phyloP scores from a whole-genome alignment of 1,140 invertebrate species.

The Microplitis demolitor region DNA sequence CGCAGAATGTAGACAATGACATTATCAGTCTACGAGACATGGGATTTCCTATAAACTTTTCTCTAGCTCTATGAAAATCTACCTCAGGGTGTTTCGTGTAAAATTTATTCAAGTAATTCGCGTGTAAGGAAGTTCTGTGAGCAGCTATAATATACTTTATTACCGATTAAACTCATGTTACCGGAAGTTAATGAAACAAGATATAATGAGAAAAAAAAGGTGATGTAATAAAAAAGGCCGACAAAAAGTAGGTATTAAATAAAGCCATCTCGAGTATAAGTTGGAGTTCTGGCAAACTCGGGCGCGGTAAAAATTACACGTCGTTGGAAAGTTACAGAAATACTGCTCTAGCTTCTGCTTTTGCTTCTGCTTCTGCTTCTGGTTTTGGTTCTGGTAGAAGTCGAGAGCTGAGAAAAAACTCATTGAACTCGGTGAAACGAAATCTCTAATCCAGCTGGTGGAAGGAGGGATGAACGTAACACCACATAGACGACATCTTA shows the following conservation, averaged over 20 bases:
- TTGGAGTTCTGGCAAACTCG: too few species aligned
- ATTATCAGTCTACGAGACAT: not conserved
- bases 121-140: conserved; percentile 5
- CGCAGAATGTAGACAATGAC: conserved; percentile 17
- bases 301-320: not conserved
- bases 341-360: not conserved
- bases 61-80: not conserved
- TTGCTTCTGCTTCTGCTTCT: not conserved
- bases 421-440: conserved; percentile 20
- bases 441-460: conserved; percentile 14
- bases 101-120: conserved; percentile 19
- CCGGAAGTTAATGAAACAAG: not conserved
- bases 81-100: conserved; percentile 14
- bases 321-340: conserved; percentile 7
- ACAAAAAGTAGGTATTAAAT: not conserved
- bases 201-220: not conserved
- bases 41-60: conserved; percentile 1
- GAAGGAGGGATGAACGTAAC: conserved; percentile 8
- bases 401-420: conserved; percentile 6
- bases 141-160: conserved; percentile 8
- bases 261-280: not conserved
- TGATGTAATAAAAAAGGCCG: not conserved
- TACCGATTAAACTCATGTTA: conserved; percentile 13
- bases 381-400: not conserved
- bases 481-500: not conserved